Conservation (phyloP, 2,797 vertebrate species). For the Poecilia picta region DNA sequence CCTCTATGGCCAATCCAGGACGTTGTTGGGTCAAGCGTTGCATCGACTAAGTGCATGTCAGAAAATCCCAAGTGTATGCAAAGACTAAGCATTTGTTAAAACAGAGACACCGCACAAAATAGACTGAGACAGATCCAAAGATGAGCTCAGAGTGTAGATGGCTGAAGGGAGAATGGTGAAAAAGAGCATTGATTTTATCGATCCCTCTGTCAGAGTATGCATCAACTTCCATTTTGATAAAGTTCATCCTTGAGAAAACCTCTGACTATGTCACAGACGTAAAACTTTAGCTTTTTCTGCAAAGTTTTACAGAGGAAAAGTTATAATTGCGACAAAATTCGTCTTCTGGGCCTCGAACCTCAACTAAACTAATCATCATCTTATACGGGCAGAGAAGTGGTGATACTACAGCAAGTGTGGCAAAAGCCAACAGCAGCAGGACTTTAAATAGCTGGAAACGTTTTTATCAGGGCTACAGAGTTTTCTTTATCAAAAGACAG, state of each 20-base stretch:
- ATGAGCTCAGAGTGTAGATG: conserved; percentile 6
- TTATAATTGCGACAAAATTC: not conserved
- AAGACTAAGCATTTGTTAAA: conserved; percentile 21
- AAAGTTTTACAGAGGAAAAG: not conserved
- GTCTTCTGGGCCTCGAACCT: not conserved
- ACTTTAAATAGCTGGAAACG: not conserved
- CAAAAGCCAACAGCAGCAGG: not conserved
- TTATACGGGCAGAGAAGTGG: not conserved
- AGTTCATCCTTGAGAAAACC: conserved; percentile 18
- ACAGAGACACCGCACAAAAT: not conserved
- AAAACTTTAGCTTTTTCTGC: not conserved
- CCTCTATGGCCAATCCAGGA: conserved; percentile 1
- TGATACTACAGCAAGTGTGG: not conserved
- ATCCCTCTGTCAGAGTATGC: conserved; percentile 29
- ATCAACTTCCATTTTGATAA: conserved; percentile 28
- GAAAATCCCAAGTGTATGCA: conserved; percentile 8
- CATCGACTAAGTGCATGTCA: conserved; percentile 25
- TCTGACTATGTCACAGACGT: not conserved
- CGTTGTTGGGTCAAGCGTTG: conserved; percentile 6
- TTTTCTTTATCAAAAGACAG: not conserved
- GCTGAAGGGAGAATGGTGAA: conserved; percentile 28
- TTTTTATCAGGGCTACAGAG: not conserved
- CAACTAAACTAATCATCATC: not conserved
- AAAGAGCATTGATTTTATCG: conserved; percentile 54
- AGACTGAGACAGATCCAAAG: conserved; percentile 10